Conservation (phyloP, 1,140 invertebrate species). For the Drosophila ironensis region DNA sequence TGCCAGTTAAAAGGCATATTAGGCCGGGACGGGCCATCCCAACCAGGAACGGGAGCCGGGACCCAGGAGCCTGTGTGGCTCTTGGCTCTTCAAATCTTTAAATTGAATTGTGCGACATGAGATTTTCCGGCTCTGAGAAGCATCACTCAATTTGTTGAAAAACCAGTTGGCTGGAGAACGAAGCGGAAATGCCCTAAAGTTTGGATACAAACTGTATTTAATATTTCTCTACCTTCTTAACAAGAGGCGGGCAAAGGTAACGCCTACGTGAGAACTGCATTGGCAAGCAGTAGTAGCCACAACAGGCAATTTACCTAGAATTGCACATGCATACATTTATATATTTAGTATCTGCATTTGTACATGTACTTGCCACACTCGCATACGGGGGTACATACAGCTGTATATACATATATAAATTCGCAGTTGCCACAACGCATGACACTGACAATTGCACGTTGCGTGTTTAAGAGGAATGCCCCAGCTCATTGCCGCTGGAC, state of each 20-base stretch:
- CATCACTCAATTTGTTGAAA: constrained; percentile 56
- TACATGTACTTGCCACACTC: not conserved
- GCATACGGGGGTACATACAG: not conserved
- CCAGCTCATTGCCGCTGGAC: constrained; percentile 56
- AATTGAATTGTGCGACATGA: constrained; percentile 51
- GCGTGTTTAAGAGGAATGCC: constrained; percentile 71
- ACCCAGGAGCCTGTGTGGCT: no score
- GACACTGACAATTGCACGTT: constrained; percentile 72
- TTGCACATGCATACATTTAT: not conserved
- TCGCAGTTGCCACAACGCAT: constrained; percentile 49
- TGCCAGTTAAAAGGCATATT: constrained; percentile 29
- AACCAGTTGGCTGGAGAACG: constrained; percentile 46
- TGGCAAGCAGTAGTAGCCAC: constrained; percentile 8
- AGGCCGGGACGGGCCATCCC: not conserved
- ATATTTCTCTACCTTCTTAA: not conserved
- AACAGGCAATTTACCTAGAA: not conserved
- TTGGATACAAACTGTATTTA: not conserved
- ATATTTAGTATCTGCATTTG: not conserved
- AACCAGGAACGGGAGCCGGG: constrained; percentile 22
- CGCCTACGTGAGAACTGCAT: constrained; percentile 22
- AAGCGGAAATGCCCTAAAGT: constrained; percentile 14
- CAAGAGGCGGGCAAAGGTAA: no score
- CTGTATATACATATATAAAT: constrained; percentile 9
- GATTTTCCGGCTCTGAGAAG: no score
- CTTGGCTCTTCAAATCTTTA: constrained; percentile 12